phyloP scores from a whole-genome alignment of 2,888 invertebrate species.

The Aplocera efformata region DNA sequence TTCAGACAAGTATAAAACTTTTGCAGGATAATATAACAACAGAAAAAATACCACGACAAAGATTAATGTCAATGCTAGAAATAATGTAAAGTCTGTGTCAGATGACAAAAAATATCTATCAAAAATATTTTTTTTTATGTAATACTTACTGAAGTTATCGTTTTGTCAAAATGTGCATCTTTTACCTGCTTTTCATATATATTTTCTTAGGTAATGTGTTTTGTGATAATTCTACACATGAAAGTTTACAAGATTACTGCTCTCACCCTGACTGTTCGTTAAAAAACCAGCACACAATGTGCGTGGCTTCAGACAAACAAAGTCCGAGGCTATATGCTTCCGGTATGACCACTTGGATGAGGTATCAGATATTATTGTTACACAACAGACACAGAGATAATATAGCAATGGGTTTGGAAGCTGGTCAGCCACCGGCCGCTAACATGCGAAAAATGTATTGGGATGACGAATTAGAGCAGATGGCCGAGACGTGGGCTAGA shows the following conservation, averaged over 20 bases:
- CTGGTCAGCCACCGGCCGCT: slow-evolving; percentile 70
- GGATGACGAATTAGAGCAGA: slow-evolving; percentile 70
- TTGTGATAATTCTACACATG: slow-evolving; percentile 27
- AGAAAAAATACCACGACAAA: too few species aligned
- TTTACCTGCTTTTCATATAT: slow-evolving; percentile 42
- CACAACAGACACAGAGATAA: slow-evolving; percentile 73
- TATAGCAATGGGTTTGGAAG: slow-evolving; percentile 69
- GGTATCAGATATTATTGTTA: slow-evolving; percentile 61
- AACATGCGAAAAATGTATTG: slow-evolving; percentile 78
- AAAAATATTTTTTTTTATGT: background rate
- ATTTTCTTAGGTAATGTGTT: slow-evolving; percentile 37
- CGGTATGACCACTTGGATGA: slow-evolving; percentile 72
- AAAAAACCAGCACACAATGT: slow-evolving; percentile 67
- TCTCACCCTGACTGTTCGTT: slow-evolving; percentile 67
- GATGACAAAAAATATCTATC: too few species aligned
- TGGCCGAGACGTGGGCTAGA: slow-evolving; percentile 72
- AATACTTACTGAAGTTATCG: background rate
- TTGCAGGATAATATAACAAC: too few species aligned
- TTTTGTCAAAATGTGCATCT: slow-evolving; percentile 37
- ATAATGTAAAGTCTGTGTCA: too few species aligned
- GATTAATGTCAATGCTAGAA: background rate
- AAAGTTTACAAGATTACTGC: slow-evolving; percentile 45
- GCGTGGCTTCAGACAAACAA: slow-evolving; percentile 52
- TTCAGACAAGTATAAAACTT: too few species aligned
- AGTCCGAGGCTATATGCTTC: slow-evolving; percentile 64